These are phyloP conservation scores for Peribatodes rhomboidaria DNA, from an alignment of 2,888 invertebrate species.

Conservation along the genomic window DNA sequence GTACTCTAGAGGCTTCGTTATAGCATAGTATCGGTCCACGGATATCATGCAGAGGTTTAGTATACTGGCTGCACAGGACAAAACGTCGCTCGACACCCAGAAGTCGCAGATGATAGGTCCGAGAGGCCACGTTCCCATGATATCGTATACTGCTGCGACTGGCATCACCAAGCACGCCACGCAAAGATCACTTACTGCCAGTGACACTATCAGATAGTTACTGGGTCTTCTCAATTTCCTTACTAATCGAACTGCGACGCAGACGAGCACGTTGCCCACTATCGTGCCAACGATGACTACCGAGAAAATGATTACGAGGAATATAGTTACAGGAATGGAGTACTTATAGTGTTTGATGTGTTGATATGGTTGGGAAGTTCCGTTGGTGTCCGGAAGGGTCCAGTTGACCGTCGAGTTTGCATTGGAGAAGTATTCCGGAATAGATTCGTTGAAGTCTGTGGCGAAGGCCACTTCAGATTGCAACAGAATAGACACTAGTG, in stretches of 20 bases:
- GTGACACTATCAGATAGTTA: slow-evolving; percentile 96
- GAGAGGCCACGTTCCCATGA: slow-evolving; percentile 97
- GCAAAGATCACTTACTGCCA: slow-evolving; percentile 98
- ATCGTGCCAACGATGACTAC: slow-evolving; percentile 93
- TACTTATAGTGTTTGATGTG: slow-evolving; percentile 79
- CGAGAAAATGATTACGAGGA: slow-evolving; percentile 91
- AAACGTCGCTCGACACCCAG: slow-evolving; percentile 98
- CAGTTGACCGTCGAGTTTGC: slow-evolving; percentile 71
- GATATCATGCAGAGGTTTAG: slow-evolving; percentile 99
- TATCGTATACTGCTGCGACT: slow-evolving; percentile 97
- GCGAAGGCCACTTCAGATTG: slow-evolving; percentile 65
- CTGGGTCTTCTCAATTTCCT: slow-evolving; percentile 95
- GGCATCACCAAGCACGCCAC: slow-evolving; percentile 99
- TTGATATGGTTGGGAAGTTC: slow-evolving; percentile 56
- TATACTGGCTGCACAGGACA: slow-evolving; percentile 99
- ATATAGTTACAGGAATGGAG: slow-evolving; percentile 84
- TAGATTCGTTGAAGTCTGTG: slow-evolving; percentile 67
- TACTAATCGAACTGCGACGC: slow-evolving; percentile 97
- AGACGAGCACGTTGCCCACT: slow-evolving; percentile 96
- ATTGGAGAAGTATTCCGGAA: slow-evolving; percentile 60
- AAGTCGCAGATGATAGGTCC: slow-evolving; percentile 96
- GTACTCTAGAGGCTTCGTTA: slow-evolving; percentile 97
- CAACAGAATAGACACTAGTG: slow-evolving; percentile 74
- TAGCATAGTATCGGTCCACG: slow-evolving; percentile 97
- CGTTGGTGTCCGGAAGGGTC: slow-evolving; percentile 71